Percentiles rank a stretch among this genome's conserved stretches.
phyloP scores from a whole-genome alignment of 2,797 vertebrate species.

The Vultur gryphus region DNA sequence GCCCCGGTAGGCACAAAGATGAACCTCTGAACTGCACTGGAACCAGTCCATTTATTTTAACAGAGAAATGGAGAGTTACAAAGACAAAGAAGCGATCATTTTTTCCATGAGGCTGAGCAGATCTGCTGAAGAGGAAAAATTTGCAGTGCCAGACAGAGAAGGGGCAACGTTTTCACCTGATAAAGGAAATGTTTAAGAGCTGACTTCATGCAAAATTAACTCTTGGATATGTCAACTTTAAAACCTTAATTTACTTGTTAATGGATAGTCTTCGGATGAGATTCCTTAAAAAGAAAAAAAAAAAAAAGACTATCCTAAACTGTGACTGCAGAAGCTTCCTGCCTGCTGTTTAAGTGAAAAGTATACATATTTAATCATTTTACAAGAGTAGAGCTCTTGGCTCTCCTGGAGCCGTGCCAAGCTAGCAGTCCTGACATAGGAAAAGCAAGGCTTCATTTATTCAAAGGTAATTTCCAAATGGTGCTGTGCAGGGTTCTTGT shows the following conservation, averaged over 20 bases:
- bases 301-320: not conserved
- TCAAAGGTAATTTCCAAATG: not conserved
- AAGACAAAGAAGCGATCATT: constrained; percentile 17
- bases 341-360: constrained; percentile 31
- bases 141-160: constrained; percentile 47
- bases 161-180: constrained; percentile 56
- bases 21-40: not conserved
- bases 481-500: not conserved
- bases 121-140: constrained; percentile 32
- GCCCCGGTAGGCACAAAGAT: not conserved
- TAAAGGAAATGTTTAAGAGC: constrained; percentile 64
- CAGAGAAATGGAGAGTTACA: constrained; percentile 6
- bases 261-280: not conserved
- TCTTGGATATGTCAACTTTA: constrained; percentile 40
- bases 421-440: not conserved
- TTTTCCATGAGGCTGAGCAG: constrained; percentile 29
- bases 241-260: constrained; percentile 51
- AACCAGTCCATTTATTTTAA: constrained; percentile 2
- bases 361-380: constrained; percentile 58
- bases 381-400: constrained; percentile 39
- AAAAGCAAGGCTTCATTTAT: not conserved
- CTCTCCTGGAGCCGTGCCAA: not conserved
- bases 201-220: constrained; percentile 68
- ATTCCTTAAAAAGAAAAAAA: not conserved
- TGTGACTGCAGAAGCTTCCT: constrained; percentile 32